Evolutionary conservation across 1,140 invertebrate species (phyloP).

Genomic region (Nasonia vitripennis): DNA sequence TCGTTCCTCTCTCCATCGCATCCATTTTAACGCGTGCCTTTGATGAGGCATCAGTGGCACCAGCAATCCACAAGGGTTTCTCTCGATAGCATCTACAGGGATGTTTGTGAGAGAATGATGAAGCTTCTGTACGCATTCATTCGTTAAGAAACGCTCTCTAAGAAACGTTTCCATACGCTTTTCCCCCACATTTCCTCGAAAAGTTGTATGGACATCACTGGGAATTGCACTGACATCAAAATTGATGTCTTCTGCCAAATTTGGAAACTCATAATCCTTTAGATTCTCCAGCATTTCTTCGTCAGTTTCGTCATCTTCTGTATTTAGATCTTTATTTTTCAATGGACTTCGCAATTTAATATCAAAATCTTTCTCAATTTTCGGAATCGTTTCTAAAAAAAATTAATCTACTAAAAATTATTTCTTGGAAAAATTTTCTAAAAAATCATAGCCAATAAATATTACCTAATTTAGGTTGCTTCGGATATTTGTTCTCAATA

Average conservation of each 20-base stretch:
- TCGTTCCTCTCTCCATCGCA: conserved; percentile 91
- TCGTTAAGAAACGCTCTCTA: conserved; percentile 79
- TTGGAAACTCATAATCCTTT: conserved; percentile 16
- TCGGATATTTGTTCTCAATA: not conserved
- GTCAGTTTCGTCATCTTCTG: not conserved
- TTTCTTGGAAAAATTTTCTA: no score
- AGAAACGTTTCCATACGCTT: conserved; percentile 26
- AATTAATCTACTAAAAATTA: no score
- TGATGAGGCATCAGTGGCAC: conserved; percentile 90
- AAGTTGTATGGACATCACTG: not conserved
- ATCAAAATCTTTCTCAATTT: not conserved
- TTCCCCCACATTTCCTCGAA: not conserved
- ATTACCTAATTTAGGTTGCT: not conserved
- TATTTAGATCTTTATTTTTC: not conserved
- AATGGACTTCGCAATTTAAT: no score
- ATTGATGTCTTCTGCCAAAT: conserved; percentile 14
- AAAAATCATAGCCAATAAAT: not conserved
- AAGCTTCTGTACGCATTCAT: conserved; percentile 83
- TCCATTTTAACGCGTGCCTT: conserved; percentile 89
- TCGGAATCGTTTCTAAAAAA: not conserved
- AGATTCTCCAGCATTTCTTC: not conserved
- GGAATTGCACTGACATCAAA: conserved; percentile 1
- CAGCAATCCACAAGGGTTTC: conserved; percentile 80
- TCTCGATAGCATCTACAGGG: conserved; percentile 75
- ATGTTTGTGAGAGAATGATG: conserved; percentile 85